Evolutionary conservation across 2,797 vertebrate genomes (phyloP).

Genomic region (Podarcis siculus): DNA sequence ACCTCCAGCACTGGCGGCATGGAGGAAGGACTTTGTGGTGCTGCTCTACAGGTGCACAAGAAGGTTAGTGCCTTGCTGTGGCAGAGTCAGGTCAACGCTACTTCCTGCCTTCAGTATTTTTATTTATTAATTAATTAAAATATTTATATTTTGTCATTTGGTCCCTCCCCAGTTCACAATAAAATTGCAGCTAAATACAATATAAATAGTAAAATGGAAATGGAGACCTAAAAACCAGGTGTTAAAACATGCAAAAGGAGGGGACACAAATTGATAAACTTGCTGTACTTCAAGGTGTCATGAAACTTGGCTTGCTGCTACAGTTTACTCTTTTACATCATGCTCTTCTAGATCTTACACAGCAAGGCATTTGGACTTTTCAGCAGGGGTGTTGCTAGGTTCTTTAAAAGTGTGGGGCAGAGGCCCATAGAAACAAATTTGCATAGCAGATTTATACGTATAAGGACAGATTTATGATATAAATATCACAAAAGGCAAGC

Average conservation of each 20-base stretch:
- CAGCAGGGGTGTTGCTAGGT: background rate
- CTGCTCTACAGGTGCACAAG: background rate
- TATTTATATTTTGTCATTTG: background rate
- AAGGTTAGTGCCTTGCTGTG: background rate
- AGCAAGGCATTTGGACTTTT: fast-evolving
- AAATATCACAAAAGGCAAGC: background rate
- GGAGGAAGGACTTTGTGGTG: background rate
- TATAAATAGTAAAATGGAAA: background rate
- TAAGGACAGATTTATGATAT: background rate
- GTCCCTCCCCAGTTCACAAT: background rate
- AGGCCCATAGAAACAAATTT: no score
- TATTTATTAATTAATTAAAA: background rate
- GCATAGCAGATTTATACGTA: background rate
- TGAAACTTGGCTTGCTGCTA: background rate
- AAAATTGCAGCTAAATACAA: background rate
- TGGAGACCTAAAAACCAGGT: background rate
- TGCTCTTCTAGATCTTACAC: background rate
- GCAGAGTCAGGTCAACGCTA: background rate
- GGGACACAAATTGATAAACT: background rate
- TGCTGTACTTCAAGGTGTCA: background rate
- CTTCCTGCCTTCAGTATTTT: background rate
- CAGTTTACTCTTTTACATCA: background rate
- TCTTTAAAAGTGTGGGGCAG: no score
- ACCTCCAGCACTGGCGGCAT: background rate
- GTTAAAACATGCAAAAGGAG: background rate